Evolutionary conservation across 2,888 invertebrate species (phyloP), one percentile per base, ranked within the genome.

Genomic region (Chorisops tibialis): DNA sequence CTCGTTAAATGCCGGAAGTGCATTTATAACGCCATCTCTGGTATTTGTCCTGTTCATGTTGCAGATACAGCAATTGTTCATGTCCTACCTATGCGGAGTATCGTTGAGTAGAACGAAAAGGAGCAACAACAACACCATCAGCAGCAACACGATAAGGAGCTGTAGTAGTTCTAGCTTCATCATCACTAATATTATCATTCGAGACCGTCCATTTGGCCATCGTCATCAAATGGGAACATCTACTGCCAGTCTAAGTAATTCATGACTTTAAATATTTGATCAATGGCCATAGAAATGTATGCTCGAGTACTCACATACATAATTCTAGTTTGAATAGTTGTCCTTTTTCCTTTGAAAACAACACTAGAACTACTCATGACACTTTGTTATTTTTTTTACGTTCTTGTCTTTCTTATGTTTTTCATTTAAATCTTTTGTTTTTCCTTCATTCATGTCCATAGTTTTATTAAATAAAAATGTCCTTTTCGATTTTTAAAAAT

Each of bases 1-100:
- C 61, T 70, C 71, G 60, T 62, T 70, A 62, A 70, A 69, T 66
- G 67, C 70, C 56, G 68, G 68, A 41, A 63, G 45, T 37, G 48
- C 63, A 38, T 45, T 61, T 61, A 52, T 54, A 48, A 39, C 52
- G 54, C 52, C 61, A 54, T 61, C 61, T 24, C 35, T 61, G 51
- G 16, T 45, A 41, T 51, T 61, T 22, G 41, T 50, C 22, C 45
- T 61, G 51, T 51, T 51, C 61, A 61, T 51, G 61, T 43, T 61
- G 43, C 61, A 61, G 51, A 30, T 61, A 7, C 43, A 51, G 22
- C 61, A 61, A 52, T 22, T 61, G 51, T 43, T 60, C 48, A 21
- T 60, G 14, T 50, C 14, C 16, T 41, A 60, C 49, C 49, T 50
- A 37, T 37, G 59, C 21, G 50, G 24, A 24, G 21, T 43, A 18